phyloP scores from a whole-genome alignment of 2,797 vertebrate genomes.

The Phrynocephalus forsythii region DNA sequence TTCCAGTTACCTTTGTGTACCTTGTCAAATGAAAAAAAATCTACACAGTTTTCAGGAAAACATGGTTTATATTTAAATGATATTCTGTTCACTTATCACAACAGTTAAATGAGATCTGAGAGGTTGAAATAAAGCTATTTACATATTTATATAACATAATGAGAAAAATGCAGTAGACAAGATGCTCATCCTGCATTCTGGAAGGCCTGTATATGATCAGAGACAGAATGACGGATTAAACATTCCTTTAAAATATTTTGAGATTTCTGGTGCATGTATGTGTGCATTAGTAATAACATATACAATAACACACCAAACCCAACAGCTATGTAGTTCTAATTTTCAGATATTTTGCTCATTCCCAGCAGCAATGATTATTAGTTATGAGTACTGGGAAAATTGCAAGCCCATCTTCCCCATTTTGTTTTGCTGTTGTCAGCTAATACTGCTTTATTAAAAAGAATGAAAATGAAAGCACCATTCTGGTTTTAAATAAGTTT shows the following conservation, averaged over 20 bases:
- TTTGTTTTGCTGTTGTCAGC: conserved; percentile 41
- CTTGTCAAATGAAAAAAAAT: conserved; percentile 71
- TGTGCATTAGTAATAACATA: conserved; percentile 56
- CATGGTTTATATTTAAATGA: conserved; percentile 48
- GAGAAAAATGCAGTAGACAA: conserved; percentile 51
- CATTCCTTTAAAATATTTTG: conserved; percentile 56
- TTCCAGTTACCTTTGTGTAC: conserved; percentile 6
- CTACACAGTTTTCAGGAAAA: conserved; percentile 61
- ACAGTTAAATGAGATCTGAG: conserved; percentile 67
- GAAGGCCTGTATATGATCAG: conserved; percentile 62
- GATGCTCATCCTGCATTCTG: conserved; percentile 62
- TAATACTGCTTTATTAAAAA: conserved; percentile 63
- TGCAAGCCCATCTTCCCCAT: conserved; percentile 22
- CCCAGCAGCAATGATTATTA: conserved; percentile 53
- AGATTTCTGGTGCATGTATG: conserved; percentile 46
- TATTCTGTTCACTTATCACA: conserved; percentile 60
- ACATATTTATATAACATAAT: conserved; percentile 71
- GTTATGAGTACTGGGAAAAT: conserved; percentile 44
- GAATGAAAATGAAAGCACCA: conserved; percentile 63
- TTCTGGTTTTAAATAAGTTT: conserved; percentile 69
- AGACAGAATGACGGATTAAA: conserved; percentile 56
- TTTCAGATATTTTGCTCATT: conserved; percentile 54
- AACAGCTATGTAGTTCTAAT: conserved; percentile 47
- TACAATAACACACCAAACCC: conserved; percentile 57
- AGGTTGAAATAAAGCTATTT: conserved; percentile 69